Percentiles rank a stretch among this genome's conserved stretches.
Evolutionary conservation across 2,113 vertebrate genomes (phyloP).

Genomic region (Gobiocypris rarus): DNA sequence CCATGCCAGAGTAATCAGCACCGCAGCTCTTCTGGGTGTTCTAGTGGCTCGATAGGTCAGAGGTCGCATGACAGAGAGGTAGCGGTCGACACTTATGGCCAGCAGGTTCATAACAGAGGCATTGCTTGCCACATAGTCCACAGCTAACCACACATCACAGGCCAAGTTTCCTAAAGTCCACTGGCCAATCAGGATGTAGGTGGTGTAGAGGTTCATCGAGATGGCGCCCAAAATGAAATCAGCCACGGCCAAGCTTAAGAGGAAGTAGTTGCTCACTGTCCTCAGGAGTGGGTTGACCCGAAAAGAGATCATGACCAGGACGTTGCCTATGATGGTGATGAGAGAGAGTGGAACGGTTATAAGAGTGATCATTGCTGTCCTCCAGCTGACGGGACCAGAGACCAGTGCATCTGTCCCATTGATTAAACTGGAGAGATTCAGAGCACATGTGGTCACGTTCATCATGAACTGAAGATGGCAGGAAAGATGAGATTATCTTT

Average conservation of each 20-base stretch:
- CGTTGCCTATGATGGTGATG: conserved; percentile 54
- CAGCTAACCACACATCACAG: conserved; percentile 55
- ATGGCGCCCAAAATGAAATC: conserved; percentile 52
- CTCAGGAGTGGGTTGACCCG: conserved; percentile 52
- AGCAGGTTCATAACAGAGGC: conserved; percentile 59
- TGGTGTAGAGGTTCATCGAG: conserved; percentile 60
- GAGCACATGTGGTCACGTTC: conserved; percentile 5
- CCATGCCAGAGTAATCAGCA: conserved; percentile 55
- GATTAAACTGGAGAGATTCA: conserved; percentile 23
- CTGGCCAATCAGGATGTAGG: conserved; percentile 53
- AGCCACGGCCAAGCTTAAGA: conserved; percentile 56
- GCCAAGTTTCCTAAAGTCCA: conserved; percentile 55
- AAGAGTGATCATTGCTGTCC: conserved; percentile 38
- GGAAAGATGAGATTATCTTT: background rate
- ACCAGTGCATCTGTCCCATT: conserved; percentile 11
- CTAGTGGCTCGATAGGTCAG: conserved; percentile 52
- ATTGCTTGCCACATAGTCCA: conserved; percentile 60
- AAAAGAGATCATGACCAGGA: conserved; percentile 56
- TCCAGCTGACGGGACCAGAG: conserved; percentile 34
- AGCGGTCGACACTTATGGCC: conserved; percentile 54
- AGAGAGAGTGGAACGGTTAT: conserved; percentile 47
- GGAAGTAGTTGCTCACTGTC: conserved; percentile 59
- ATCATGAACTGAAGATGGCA: conserved; percentile 9
- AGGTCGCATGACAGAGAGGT: conserved; percentile 56
- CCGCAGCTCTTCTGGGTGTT: conserved; percentile 45